Conservation (phyloP, 2,888 invertebrate genomes). For the Panorpa germanica region DNA sequence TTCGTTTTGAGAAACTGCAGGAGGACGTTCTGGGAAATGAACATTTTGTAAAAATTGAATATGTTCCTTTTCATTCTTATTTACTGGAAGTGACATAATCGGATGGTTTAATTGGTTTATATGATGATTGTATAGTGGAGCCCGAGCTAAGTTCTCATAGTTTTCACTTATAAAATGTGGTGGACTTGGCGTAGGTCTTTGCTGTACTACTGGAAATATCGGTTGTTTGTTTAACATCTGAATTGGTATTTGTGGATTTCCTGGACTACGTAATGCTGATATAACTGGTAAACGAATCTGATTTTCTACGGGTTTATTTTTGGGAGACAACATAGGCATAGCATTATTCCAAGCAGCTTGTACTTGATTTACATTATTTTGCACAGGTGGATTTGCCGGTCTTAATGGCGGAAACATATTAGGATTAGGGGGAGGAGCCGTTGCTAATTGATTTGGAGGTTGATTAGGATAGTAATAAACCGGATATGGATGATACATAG, state of each 20-base stretch:
- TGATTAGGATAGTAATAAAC: slow-evolving; percentile 14
- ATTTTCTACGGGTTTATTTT: too few species aligned
- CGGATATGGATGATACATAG: slow-evolving; percentile 10
- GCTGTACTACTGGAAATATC: slow-evolving; percentile 4
- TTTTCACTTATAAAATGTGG: slow-evolving; percentile 3
- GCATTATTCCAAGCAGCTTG: too few species aligned
- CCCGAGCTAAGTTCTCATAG: slow-evolving; percentile 4
- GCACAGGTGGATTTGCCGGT: too few species aligned
- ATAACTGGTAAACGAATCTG: too few species aligned
- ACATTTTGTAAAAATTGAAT: slow-evolving; percentile 38
- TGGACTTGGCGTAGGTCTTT: slow-evolving; percentile 2
- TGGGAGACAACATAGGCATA: too few species aligned
- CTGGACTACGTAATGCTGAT: not conserved
- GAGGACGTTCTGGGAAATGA: slow-evolving; percentile 27
- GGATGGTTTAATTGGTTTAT: slow-evolving; percentile 11
- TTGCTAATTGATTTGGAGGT: slow-evolving; percentile 9
- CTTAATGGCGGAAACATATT: too few species aligned
- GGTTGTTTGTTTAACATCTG: slow-evolving; percentile 4
- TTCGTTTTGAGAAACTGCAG: slow-evolving; percentile 11
- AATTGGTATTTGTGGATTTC: slow-evolving; percentile 1
- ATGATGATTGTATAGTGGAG: not conserved
- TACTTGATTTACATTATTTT: too few species aligned
- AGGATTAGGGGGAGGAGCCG: not conserved
- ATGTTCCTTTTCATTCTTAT: slow-evolving; percentile 23
- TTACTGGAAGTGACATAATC: slow-evolving; percentile 14